A percentile compares a stretch with the other conserved stretches of the same genome.
Evolutionary conservation across 1,140 invertebrate genomes (phyloP).

Genomic region (Muscidifurax raptorellus): DNA sequence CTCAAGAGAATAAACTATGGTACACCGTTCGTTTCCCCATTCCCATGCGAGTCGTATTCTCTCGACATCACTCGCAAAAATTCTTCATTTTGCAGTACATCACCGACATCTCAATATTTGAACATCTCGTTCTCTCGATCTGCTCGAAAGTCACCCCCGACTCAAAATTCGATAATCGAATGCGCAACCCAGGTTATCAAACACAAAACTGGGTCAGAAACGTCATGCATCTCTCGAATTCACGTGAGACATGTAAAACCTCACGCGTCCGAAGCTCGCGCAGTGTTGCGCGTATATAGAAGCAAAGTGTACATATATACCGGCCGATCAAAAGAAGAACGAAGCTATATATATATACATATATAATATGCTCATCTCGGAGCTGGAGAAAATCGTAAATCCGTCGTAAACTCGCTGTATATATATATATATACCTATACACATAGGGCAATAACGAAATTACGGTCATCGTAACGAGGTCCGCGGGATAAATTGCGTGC

Average conservation of each 20-base stretch:
- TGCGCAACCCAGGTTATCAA: not conserved
- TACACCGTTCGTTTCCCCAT: no score
- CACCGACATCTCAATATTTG: not conserved
- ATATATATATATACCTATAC: not conserved
- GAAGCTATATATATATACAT: no score
- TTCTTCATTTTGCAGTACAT: no score
- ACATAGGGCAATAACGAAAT: constrained; percentile 40
- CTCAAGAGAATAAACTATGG: no score
- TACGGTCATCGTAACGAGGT: constrained; percentile 48
- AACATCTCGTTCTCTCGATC: not conserved
- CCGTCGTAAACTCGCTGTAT: constrained; percentile 35
- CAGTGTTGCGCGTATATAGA: no score
- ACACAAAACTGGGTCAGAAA: not conserved
- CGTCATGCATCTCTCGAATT: not conserved
- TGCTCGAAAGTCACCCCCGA: not conserved
- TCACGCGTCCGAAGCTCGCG: no score
- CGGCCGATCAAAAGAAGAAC: no score
- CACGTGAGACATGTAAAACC: no score
- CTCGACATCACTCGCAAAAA: no score
- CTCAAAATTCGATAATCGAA: not conserved
- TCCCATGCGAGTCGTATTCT: no score
- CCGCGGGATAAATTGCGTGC: constrained; percentile 30
- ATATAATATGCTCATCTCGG: not conserved
- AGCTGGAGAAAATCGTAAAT: constrained; percentile 28
- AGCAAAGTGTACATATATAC: no score